Evolutionary conservation across 2,113 vertebrate species (phyloP).

Genomic region (Scolopax mira): DNA sequence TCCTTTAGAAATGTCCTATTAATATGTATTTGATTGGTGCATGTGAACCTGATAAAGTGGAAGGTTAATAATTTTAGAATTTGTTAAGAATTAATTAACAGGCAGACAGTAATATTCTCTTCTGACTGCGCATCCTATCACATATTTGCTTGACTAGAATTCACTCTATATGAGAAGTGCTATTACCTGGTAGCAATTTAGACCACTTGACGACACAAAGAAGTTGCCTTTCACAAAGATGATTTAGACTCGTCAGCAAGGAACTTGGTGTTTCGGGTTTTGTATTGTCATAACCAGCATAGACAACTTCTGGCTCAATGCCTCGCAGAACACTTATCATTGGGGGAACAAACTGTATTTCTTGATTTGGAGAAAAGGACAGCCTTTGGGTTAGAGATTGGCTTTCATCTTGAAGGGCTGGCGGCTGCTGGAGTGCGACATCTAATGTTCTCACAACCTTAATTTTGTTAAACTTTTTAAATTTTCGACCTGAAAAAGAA

Average conservation of each 20-base stretch:
- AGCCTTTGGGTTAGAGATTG: constrained; percentile 80
- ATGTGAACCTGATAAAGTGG: neutral
- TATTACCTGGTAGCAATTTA: constrained; percentile 94
- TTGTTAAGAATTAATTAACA: neutral
- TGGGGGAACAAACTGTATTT: constrained; percentile 84
- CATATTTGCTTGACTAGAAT: neutral
- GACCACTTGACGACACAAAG: constrained; percentile 97
- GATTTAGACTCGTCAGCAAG: constrained; percentile 91
- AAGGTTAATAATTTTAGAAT: neutral
- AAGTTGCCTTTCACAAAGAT: constrained; percentile 92
- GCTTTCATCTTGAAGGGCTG: constrained; percentile 75
- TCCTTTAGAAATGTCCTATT: neutral
- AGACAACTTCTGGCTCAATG: constrained; percentile 91
- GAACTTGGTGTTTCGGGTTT: constrained; percentile 85
- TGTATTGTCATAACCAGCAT: constrained; percentile 86
- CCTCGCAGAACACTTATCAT: constrained; percentile 87
- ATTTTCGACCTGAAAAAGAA: constrained; percentile 85
- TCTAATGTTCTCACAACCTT: constrained; percentile 84
- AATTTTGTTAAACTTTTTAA: constrained; percentile 91
- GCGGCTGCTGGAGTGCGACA: constrained; percentile 81
- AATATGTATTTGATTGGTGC: neutral
- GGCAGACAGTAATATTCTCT: neutral
- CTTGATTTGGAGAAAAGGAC: constrained; percentile 80
- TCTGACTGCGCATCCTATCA: neutral
- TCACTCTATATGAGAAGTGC: neutral